Evolutionary conservation across 2,797 vertebrate species (phyloP), one percentile per base, ranked within the genome.

Genomic region (Alcedo quadribrachys): DNA sequence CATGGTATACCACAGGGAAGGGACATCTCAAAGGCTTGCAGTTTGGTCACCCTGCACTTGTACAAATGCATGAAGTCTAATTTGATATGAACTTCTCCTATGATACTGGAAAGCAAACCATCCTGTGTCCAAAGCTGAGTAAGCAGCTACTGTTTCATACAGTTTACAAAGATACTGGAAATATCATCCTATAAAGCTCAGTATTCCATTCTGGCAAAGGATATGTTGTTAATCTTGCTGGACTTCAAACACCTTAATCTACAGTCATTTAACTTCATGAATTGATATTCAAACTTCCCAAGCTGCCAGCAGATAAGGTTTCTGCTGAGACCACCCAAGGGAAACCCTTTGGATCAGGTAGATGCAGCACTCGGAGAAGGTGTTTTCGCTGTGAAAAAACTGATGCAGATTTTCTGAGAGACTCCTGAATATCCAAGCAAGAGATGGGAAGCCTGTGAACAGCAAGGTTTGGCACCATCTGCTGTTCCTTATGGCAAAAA

Each of bases 401-500:
- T 8, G 45, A 67, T 71, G 70, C 25, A 82, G 54, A 35, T 43
- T 86, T 93, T 80, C 73, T 15, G 28, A 60, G 15, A 90, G 25
- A 54, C 22, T 91, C 27, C 33, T 46, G 20, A 85, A 65, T 24
- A 66, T 28, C 13, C 69, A 73, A 91, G 62, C 11, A 53, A 62
- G 84, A 82, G 33, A 25, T 46, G 25, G 28, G 55, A 89, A 85
- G 40, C 40, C 68, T 2, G 4, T 24, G 32, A 94, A 67, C 67
- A 62, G 85, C 84, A 94, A 94, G 76, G 57, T 95, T 94, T 95
- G 90, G 94, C 95, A 95, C 95, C 95, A 95, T 91, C 95, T 96
- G 93, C 95, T 97, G 95, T 96, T 95, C 87, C 74, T 92, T 78
- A 74, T 21, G 51, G 88, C 43, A 85, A 94, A 96, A 77, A 82